A percentile compares a stretch with the other conserved stretches of the same genome.
Conservation (phyloP, 1,140 invertebrate genomes). For the Danaus melanippus region DNA sequence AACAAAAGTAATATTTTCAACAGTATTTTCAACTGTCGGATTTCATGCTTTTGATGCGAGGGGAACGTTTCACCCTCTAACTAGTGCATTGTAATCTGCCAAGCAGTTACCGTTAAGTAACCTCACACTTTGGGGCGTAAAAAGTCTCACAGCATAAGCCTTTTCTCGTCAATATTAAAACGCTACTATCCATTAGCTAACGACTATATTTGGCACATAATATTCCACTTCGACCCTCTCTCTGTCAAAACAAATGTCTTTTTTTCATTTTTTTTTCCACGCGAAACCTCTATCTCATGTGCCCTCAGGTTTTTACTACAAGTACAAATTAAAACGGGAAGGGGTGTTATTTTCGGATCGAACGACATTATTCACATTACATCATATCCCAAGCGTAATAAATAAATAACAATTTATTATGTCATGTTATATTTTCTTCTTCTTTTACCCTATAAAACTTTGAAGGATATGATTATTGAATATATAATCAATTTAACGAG, state of each 20-base stretch:
- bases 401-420: no score
- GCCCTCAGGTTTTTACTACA: slow-evolving; percentile 57
- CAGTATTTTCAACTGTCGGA: no score
- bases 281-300: slow-evolving; percentile 44
- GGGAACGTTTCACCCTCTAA: no score
- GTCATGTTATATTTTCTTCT: no score
- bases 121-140: no score
- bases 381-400: no score
- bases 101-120: no score
- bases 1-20: no score
- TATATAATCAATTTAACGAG: neutral
- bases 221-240: slow-evolving; percentile 29
- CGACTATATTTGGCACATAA: slow-evolving; percentile 22
- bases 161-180: slow-evolving; percentile 5
- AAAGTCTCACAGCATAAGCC: no score
- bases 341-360: slow-evolving; percentile 26
- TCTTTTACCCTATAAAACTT: neutral
- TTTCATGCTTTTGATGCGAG: no score
- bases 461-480: slow-evolving; percentile 5
- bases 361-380: slow-evolving; percentile 9
- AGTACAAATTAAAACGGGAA: slow-evolving; percentile 61
- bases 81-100: no score
- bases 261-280: slow-evolving; percentile 36
- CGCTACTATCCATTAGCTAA: slow-evolving; percentile 21
- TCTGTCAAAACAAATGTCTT: slow-evolving; percentile 55